A percentile compares a stretch with the other conserved stretches of the same genome.
Conservation (phyloP, 2,797 vertebrate species). For the Arnoldichthys spilopterus region DNA sequence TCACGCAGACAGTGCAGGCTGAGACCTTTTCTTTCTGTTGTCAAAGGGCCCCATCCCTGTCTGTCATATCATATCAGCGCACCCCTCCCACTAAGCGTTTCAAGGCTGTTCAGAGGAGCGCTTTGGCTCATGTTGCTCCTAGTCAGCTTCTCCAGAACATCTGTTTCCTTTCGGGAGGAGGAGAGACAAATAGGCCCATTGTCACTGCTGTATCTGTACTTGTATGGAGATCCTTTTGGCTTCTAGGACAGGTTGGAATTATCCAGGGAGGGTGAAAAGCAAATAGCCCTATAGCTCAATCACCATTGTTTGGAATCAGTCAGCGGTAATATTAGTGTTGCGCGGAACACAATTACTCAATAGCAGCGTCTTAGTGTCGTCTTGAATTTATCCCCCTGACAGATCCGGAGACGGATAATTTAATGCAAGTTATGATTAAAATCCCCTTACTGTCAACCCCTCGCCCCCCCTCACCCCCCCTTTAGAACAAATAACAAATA, state of each 20-base stretch:
- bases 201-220: conserved; percentile 61
- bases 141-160: conserved; percentile 62
- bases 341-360: conserved; percentile 89
- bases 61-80: conserved; percentile 62
- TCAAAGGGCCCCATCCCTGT: conserved; percentile 52
- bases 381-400: conserved; percentile 89
- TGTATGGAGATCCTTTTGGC: conserved; percentile 62
- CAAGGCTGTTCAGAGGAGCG: conserved; percentile 47
- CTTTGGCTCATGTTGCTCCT: conserved; percentile 60
- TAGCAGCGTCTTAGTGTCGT: conserved; percentile 88
- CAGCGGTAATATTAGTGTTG: conserved; percentile 85
- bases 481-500: conserved; percentile 93
- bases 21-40: conserved; percentile 57
- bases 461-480: conserved; percentile 54
- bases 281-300: conserved; percentile 63
- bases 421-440: conserved; percentile 96
- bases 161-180: conserved; percentile 65
- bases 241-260: conserved; percentile 65
- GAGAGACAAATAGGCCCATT: conserved; percentile 64
- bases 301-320: conserved; percentile 67
- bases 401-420: conserved; percentile 91
- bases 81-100: conserved; percentile 54
- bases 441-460: conserved; percentile 91
- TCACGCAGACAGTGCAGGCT: conserved; percentile 29
- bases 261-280: conserved; percentile 60